Conservation (phyloP, 1,140 invertebrate species). For the Drosophila takahashii region DNA sequence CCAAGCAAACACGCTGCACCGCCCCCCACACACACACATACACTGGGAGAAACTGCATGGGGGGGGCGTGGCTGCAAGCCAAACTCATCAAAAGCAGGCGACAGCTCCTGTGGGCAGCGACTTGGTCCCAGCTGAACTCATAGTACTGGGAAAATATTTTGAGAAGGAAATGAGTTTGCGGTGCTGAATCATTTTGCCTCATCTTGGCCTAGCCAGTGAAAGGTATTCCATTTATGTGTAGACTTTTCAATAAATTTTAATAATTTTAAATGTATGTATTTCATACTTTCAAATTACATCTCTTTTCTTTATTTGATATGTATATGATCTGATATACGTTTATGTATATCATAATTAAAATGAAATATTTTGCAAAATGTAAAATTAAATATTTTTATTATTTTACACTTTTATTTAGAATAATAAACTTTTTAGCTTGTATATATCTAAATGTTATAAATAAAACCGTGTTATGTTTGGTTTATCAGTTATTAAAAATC, state of each 20-base stretch:
- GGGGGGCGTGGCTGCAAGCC: constrained; percentile 43
- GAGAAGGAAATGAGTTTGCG: constrained; percentile 46
- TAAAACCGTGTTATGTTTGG: no score
- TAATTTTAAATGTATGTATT: background rate
- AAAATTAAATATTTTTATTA: no score
- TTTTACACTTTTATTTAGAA: no score
- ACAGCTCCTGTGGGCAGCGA: constrained; percentile 36
- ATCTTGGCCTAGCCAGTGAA: background rate
- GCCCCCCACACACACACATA: constrained; percentile 6
- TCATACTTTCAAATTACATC: background rate
- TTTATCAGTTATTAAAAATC: no score
- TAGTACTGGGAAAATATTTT: constrained; percentile 30
- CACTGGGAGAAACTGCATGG: background rate
- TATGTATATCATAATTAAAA: background rate
- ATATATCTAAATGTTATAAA: no score
- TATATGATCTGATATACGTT: no score
- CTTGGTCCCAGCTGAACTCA: constrained; percentile 23
- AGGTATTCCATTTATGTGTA: background rate
- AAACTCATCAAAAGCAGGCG: constrained; percentile 66
- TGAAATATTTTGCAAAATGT: no score
- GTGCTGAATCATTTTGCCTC: constrained; percentile 8
- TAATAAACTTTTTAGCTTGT: no score
- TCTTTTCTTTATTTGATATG: no score
- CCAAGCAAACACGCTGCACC: constrained; percentile 61
- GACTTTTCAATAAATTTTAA: background rate